These are phyloP conservation scores for Fukomys damarensis DNA, from an alignment of 2,113 vertebrate genomes.

Conservation along the genomic window DNA sequence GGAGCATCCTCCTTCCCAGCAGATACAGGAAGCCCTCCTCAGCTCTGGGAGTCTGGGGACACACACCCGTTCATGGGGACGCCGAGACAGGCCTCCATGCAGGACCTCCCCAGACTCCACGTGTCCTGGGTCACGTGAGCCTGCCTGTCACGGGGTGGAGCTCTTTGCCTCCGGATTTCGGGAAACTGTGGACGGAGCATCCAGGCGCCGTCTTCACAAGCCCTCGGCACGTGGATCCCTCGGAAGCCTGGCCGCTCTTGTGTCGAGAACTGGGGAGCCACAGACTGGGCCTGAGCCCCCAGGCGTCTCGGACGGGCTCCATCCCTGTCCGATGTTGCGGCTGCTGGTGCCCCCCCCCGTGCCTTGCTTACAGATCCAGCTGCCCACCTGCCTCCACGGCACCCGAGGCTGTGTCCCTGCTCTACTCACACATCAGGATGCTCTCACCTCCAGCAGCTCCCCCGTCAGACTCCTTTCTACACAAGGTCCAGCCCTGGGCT, in stretches of 20 bases:
- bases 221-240: rapidly evolving
- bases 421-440: neutral
- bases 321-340: neutral
- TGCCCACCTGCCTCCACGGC: rapidly evolving
- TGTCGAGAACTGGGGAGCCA: neutral
- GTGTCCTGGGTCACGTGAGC: rapidly evolving
- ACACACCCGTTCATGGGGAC: rapidly evolving
- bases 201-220: rapidly evolving
- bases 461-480: neutral
- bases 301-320: rapidly evolving
- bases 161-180: neutral
- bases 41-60: too few relatives aligned
- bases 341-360: neutral
- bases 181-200: neutral
- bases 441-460: neutral
- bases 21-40: rapidly evolving
- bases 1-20: rapidly evolving
- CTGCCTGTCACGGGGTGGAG: rapidly evolving
- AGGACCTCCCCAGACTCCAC: rapidly evolving
- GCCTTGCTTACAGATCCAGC: neutral
- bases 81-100: neutral
- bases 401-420: too few relatives aligned
- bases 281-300: neutral
- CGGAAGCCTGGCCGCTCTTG: neutral
- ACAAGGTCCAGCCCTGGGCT: neutral